A percentile compares a stretch with the other conserved stretches of the same genome.
Evolutionary conservation across 2,797 vertebrate species (phyloP).

Genomic region (Poecilia gillii): DNA sequence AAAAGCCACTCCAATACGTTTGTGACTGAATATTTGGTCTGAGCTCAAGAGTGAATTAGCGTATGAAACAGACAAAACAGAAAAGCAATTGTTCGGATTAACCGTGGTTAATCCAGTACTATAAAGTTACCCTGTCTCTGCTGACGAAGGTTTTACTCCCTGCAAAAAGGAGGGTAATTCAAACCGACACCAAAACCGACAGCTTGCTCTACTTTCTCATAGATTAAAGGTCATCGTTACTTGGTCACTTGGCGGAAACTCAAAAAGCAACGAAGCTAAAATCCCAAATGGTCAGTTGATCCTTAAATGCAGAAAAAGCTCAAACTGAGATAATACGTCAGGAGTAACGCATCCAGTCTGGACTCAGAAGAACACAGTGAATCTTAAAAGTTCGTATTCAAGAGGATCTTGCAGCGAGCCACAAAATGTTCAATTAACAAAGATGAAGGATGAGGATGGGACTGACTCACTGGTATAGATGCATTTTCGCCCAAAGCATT

Average conservation of each 20-base stretch:
- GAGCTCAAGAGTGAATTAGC: not conserved
- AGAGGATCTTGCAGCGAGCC: not conserved
- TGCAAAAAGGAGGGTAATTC: not conserved
- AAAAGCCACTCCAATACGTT: not conserved
- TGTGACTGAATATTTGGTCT: not conserved
- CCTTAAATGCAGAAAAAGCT: not conserved
- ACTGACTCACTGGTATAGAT: not conserved
- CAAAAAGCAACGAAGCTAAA: not conserved
- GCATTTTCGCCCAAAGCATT: not conserved
- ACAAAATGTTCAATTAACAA: not conserved
- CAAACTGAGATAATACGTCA: not conserved
- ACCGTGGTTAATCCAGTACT: not conserved
- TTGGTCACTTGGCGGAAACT: not conserved
- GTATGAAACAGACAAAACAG: not conserved
- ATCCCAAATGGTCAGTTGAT: not conserved
- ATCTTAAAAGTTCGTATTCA: not conserved
- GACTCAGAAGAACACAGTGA: not conserved
- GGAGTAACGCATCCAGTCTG: not conserved
- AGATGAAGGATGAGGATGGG: not conserved
- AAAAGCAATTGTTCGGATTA: not conserved
- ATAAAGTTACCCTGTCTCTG: not conserved
- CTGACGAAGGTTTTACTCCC: not conserved
- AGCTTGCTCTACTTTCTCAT: not conserved
- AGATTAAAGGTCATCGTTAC: not conserved
- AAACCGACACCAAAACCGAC: not conserved